Base-by-base conservation (phyloP, 2,113 vertebrate genomes). In the Poeciliopsis turrubarensis region DNA sequence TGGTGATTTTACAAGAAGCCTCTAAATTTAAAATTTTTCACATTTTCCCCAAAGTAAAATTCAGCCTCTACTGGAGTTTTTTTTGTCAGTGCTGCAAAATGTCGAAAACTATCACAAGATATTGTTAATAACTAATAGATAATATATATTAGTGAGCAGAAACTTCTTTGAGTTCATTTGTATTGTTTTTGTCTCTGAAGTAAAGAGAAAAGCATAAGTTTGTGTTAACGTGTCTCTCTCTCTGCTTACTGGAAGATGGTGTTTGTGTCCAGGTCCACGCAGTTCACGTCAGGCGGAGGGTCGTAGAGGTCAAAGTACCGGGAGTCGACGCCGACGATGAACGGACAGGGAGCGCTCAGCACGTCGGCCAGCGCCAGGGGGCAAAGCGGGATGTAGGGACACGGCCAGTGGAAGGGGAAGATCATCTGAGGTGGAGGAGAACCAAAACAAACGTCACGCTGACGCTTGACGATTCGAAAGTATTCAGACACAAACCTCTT, bases 401-500 rank as follows among this genome's bases (percentile, higher is more conserved):
- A 99, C 0, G 96, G 96, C 98, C 98, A 99, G 73, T 99, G 98
- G 94, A 99, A 99, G 37, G 98, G 98, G 86, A 99, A 99, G 60
- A 99, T 99, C 97, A 99, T 98, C 98, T 99, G 92, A 68, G 91
- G 86, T 85, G 71, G 74, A 84, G 71, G 73, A 84, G 69, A 69
- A 22, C 15, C 25, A 62, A 54, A 39, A 13, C 44, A 19, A 47
- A 19, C 17, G 15, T 47, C 4, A 17, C 26, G 39, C 44, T 29
- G 51, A 7, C 25, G 19, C 22, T 47, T 7, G 14, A 54, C 25
- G 17, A 54, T 32, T 11, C 14, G 15, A 4, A 25, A 10, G 22
- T 9, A 54, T 54, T 57, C 19, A 25, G 8, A 1, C 51, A n/a
- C 8, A 57, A 25, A n/a, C 8, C 2, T 57, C 22, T n/a, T 7